phyloP scores from a whole-genome alignment of 1,140 invertebrate species.

The Hydropsyche tenuis region DNA sequence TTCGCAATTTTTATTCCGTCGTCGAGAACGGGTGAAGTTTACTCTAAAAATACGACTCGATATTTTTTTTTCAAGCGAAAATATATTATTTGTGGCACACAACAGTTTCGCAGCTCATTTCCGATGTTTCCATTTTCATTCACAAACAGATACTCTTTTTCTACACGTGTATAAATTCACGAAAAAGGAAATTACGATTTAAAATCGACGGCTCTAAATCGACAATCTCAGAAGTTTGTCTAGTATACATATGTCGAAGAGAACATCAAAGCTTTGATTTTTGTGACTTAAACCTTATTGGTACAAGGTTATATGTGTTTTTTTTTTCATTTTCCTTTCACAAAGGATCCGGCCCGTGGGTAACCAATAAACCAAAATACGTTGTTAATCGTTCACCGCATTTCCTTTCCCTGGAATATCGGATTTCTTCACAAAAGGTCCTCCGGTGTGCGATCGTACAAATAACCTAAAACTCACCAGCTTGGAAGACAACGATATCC shows the following conservation, averaged over 20 bases:
- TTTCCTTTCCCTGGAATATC: conserved; percentile 51
- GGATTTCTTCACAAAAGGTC: conserved; percentile 43
- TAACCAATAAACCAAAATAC: conserved; percentile 46
- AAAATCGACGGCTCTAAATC: background rate
- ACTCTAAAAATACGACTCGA: too few species aligned
- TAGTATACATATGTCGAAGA: too few species aligned
- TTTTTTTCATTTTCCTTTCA: conserved; percentile 22
- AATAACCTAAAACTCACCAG: background rate
- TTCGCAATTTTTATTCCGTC: background rate
- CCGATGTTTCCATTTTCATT: background rate
- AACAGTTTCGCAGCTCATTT: background rate
- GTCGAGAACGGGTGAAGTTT: too few species aligned
- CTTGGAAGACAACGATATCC: background rate
- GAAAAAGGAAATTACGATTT: background rate
- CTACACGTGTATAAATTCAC: too few species aligned
- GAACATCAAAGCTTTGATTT: conserved; percentile 1
- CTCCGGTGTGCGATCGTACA: conserved; percentile 1
- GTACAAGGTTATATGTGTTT: too few species aligned
- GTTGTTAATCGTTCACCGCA: conserved; percentile 49
- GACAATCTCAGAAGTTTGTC: too few species aligned
- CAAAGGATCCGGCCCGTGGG: conserved; percentile 38
- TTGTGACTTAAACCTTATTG: background rate
- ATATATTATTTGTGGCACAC: too few species aligned
- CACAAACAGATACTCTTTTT: background rate
- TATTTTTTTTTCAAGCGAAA: too few species aligned